Evolutionary conservation across 2,888 invertebrate genomes (phyloP), one percentile per base, ranked within the genome.

Genomic region (Acheta domesticus): DNA sequence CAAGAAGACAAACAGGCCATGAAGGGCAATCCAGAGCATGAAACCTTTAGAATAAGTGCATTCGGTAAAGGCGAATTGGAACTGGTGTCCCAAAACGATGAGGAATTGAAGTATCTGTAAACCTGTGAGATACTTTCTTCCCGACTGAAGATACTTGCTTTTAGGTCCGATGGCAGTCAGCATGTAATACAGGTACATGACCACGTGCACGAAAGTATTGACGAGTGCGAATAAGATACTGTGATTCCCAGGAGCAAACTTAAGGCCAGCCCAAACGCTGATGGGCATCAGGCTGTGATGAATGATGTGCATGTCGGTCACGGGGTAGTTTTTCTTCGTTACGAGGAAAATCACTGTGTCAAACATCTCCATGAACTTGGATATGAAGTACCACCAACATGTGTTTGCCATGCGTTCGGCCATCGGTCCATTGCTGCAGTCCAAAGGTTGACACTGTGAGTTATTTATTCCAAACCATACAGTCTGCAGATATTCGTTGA

Each of bases 171-270:
- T 20, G 75, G 75, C 75, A 14, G 75, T n/a, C 11, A 75, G 21
- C 75, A 75, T 75, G 75, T 75, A 75, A 20, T 75, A 75, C 12
- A 75, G 20, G 75, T 75, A 75, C 75, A 75, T 75, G n/a, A 75
- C 75, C 20, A 75, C 75, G 11, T 75, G 75, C 2, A 75, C 75
- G 14, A 75, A 75, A 14, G 75, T n/a, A 23, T 75, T 75, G n/a
- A 75, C 21, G n/a, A 75, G 21, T 8, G 75, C 75, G 14, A 75
- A 75, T 4, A 75, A 11, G 14, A 23, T 75, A 23, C 75, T 75
- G 75, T 75, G 75, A 19, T 20, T 20, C 4, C 75, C 75, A 20
- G 75, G 75, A 12, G 75, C 75, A 20, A 75, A 75, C 14, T 75
- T 75, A 3, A 75, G 12, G 14, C 75, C 75, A 16, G 20, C 21